These are phyloP conservation scores for Sturnira hondurensis DNA, from an alignment of 2,113 vertebrate genomes.

Conservation along the genomic window DNA sequence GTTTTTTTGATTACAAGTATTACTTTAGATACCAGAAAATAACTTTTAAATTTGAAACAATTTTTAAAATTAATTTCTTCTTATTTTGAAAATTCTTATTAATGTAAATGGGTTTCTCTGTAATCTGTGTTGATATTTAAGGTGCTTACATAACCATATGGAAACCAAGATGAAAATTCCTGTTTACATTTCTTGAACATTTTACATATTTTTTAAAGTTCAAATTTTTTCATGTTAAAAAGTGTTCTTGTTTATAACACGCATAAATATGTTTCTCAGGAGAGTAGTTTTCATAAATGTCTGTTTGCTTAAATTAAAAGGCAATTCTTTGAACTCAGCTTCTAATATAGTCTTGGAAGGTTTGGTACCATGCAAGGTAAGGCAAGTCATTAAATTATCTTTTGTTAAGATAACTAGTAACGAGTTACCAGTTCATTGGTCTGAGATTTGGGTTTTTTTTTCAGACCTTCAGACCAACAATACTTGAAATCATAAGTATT, in stretches of 20 bases:
- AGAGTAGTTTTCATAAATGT: slow-evolving; percentile 70
- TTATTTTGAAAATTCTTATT: slow-evolving; percentile 72
- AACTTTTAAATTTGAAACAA: slow-evolving; percentile 74
- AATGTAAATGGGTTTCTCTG: slow-evolving; percentile 72
- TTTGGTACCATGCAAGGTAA: background rate
- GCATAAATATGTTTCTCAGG: slow-evolving; percentile 73
- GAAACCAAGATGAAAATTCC: slow-evolving; percentile 75
- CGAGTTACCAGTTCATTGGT: background rate
- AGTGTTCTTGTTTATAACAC: slow-evolving; percentile 72
- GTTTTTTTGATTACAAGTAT: slow-evolving; percentile 45
- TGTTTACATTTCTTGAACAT: slow-evolving; percentile 75
- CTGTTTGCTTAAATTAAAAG: slow-evolving; percentile 60
- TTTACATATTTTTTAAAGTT: slow-evolving; percentile 77
- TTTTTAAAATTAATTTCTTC: slow-evolving; percentile 70
- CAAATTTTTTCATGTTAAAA: slow-evolving; percentile 73
- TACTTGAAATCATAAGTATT: background rate
- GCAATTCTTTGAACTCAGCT: background rate
- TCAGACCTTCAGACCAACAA: background rate
- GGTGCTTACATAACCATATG: slow-evolving; percentile 76
- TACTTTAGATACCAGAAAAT: slow-evolving; percentile 65
- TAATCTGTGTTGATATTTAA: slow-evolving; percentile 77
- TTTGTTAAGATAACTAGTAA: background rate
- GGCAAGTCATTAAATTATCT: background rate
- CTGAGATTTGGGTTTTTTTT: background rate
- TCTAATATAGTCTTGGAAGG: background rate